phyloP scores from a whole-genome alignment of 2,797 vertebrate species.

The Malacoctenus gilli region DNA sequence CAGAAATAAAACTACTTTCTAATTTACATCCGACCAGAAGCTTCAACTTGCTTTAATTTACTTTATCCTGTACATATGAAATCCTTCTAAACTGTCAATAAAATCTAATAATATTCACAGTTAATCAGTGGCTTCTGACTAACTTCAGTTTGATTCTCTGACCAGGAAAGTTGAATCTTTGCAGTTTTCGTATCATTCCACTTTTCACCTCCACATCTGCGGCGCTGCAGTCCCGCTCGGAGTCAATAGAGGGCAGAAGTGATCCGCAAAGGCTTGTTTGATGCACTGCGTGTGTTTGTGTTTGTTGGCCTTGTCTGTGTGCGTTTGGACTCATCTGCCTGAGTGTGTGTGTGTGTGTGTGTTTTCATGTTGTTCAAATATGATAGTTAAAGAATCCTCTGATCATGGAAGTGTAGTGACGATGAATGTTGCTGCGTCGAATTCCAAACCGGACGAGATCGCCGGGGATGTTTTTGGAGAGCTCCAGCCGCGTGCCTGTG shows the following conservation, averaged over 20 bases:
- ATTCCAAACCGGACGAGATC: too few species aligned
- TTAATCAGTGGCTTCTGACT: slow-evolving; percentile 1
- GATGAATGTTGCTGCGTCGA: too few species aligned
- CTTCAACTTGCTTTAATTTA: too few species aligned
- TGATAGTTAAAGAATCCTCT: too few species aligned
- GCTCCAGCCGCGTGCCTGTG: too few species aligned
- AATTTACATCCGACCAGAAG: too few species aligned
- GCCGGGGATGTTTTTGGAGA: too few species aligned
- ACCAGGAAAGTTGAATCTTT: slow-evolving; percentile 14
- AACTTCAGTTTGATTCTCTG: slow-evolving; percentile 1
- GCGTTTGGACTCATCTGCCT: slow-evolving; percentile 26
- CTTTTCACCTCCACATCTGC: neutral
- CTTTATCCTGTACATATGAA: too few species aligned
- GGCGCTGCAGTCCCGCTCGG: slow-evolving; percentile 46
- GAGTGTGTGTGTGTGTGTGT: slow-evolving; percentile 16
- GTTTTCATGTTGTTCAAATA: slow-evolving; percentile 16
- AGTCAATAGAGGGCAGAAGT: slow-evolving; percentile 92
- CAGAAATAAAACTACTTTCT: too few species aligned
- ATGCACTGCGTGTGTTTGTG: slow-evolving; percentile 9
- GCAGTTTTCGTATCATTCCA: slow-evolving; percentile 17
- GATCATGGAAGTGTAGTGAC: too few species aligned
- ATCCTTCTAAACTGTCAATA: too few species aligned
- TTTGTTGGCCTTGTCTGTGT: slow-evolving; percentile 19
- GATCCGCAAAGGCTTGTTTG: slow-evolving; percentile 65
- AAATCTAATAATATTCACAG: too few species aligned